Evolutionary conservation across 2,888 invertebrate species (phyloP).

Genomic region (Labia minor): DNA sequence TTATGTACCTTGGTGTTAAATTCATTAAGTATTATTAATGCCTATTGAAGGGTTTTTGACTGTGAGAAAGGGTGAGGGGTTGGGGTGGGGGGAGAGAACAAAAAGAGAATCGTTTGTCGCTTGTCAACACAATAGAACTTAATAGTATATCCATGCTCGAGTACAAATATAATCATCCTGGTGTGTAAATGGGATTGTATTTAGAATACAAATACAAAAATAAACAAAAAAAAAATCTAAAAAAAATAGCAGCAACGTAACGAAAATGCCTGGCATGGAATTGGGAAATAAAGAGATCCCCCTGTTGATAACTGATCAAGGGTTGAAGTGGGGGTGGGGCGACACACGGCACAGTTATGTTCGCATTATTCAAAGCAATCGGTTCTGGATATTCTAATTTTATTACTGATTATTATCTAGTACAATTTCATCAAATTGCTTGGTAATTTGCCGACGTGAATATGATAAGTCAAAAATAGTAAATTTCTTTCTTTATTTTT

Average conservation of each 20-base stretch:
- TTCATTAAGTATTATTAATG: too few species aligned
- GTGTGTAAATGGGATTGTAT: neutral
- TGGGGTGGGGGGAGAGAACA: too few species aligned
- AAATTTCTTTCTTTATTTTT: neutral
- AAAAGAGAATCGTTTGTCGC: neutral
- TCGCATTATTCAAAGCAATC: conserved; percentile 13
- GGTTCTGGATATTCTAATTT: conserved; percentile 7
- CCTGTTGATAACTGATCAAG: neutral
- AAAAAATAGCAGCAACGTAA: too few species aligned
- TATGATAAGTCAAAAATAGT: neutral
- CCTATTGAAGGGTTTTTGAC: too few species aligned
- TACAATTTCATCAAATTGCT: conserved; percentile 13
- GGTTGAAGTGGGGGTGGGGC: neutral
- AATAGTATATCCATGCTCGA: neutral
- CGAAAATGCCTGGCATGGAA: conserved; percentile 3
- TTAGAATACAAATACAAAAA: neutral
- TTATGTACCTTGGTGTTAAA: too few species aligned
- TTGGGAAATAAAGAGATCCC: neutral
- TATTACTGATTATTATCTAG: conserved; percentile 7
- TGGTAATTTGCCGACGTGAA: neutral
- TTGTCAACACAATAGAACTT: conserved; percentile 9
- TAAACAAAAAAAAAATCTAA: too few species aligned
- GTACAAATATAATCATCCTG: neutral
- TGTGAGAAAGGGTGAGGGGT: too few species aligned
- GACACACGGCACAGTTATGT: conserved; percentile 7